phyloP scores from a whole-genome alignment of 2,888 invertebrate species.

The Arge pagana region DNA sequence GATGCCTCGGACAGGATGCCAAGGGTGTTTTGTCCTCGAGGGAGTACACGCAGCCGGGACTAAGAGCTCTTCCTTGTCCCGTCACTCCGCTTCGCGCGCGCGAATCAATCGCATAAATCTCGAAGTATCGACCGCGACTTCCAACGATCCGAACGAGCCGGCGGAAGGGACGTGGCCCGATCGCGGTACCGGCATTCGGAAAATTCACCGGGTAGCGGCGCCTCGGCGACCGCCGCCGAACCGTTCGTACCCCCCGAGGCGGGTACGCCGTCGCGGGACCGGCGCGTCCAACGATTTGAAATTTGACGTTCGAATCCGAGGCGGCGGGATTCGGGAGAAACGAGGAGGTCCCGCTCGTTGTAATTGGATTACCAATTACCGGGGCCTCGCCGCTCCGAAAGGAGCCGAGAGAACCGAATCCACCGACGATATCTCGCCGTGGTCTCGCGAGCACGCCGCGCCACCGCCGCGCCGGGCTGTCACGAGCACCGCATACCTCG shows the following conservation, averaged over 20 bases:
- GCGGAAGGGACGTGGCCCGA: no score
- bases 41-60: slow-evolving; percentile 52
- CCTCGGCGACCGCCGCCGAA: no score
- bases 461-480: slow-evolving; percentile 22
- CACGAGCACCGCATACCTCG: slow-evolving; percentile 46
- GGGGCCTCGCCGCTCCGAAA: slow-evolving; percentile 18
- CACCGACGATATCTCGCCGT: slow-evolving; percentile 28
- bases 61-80: slow-evolving; percentile 60
- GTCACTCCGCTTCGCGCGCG: slow-evolving; percentile 51
- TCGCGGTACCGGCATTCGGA: slow-evolving; percentile 4
- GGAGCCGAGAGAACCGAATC: slow-evolving; percentile 18
- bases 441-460: slow-evolving; percentile 22
- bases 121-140: slow-evolving; percentile 36
- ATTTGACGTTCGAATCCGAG: not conserved
- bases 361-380: slow-evolving; percentile 20
- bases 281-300: slow-evolving; percentile 8
- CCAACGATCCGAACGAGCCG: not conserved
- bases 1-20: slow-evolving; percentile 54
- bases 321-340: slow-evolving; percentile 1
- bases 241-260: no score
- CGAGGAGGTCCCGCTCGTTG: slow-evolving; percentile 15
- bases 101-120: slow-evolving; percentile 59
- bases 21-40: slow-evolving; percentile 46
- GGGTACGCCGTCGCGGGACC: no score
- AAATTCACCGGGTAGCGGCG: not conserved